These are phyloP conservation scores for Pogona vitticeps DNA, from an alignment of 2,113 vertebrate species.

Conservation along the genomic window DNA sequence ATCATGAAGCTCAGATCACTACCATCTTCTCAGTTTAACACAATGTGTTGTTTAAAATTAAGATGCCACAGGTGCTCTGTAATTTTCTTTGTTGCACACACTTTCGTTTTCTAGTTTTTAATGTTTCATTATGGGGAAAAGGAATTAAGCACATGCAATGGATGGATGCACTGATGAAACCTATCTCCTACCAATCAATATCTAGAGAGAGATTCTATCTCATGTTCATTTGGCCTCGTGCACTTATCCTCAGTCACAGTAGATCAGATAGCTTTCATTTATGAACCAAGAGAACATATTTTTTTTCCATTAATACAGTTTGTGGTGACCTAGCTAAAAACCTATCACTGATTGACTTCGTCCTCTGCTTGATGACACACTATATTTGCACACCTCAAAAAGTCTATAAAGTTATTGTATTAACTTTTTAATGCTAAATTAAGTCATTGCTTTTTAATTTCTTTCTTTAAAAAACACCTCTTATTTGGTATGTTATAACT, in stretches of 20 bases:
- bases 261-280: background rate
- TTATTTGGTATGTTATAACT: constrained; percentile 1
- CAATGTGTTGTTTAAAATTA: background rate
- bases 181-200: background rate
- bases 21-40: background rate
- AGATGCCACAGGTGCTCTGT: background rate
- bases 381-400: constrained; percentile 39
- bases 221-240: fast-evolving
- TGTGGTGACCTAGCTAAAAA: background rate
- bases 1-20: background rate
- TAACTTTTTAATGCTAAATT: constrained; percentile 14
- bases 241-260: fast-evolving
- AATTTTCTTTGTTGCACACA: background rate
- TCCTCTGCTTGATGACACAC: constrained; percentile 12
- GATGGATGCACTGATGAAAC: background rate
- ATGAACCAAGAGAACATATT: background rate
- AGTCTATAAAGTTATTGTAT: fast-evolving
- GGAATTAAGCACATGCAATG: background rate
- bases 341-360: background rate
- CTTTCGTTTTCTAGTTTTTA: background rate
- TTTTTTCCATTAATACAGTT: background rate
- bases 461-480: background rate
- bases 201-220: background rate
- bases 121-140: background rate
- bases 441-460: constrained; percentile 48